Conservation (phyloP, 2,797 vertebrate species). For the Bovichtus variegatus region DNA sequence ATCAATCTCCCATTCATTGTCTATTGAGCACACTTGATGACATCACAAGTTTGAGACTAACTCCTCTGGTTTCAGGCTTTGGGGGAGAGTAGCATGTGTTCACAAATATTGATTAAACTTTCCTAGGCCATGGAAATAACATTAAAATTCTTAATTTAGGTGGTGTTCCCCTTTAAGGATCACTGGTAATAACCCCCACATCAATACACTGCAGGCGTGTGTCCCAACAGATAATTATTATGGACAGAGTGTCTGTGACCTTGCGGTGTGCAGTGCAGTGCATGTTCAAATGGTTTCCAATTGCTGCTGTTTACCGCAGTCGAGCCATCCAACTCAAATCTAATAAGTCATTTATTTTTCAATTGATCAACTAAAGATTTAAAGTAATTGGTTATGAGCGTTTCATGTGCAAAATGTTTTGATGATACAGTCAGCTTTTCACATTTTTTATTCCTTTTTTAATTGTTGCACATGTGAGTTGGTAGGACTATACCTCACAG, state of each 20-base stretch:
- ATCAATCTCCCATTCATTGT: too few relatives aligned
- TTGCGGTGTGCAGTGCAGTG: constrained; percentile 3
- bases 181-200: constrained; percentile 32
- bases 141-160: too few relatives aligned
- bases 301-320: background rate
- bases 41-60: too few relatives aligned
- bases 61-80: too few relatives aligned
- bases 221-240: constrained; percentile 56
- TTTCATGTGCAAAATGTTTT: background rate
- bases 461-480: background rate
- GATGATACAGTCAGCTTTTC: background rate
- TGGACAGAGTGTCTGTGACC: constrained; percentile 38
- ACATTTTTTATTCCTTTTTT: background rate
- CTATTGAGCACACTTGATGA: too few relatives aligned
- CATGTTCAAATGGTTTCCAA: background rate
- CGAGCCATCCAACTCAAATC: background rate
- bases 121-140: too few relatives aligned
- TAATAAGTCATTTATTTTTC: background rate
- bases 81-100: too few relatives aligned
- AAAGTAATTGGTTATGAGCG: background rate
- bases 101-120: too few relatives aligned
- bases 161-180: background rate
- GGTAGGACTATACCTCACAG: constrained; percentile 28
- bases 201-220: constrained; percentile 50
- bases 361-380: background rate